These are phyloP conservation scores for Anarrhichthys ocellatus DNA, from an alignment of 2,113 vertebrate genomes.

Conservation along the genomic window DNA sequence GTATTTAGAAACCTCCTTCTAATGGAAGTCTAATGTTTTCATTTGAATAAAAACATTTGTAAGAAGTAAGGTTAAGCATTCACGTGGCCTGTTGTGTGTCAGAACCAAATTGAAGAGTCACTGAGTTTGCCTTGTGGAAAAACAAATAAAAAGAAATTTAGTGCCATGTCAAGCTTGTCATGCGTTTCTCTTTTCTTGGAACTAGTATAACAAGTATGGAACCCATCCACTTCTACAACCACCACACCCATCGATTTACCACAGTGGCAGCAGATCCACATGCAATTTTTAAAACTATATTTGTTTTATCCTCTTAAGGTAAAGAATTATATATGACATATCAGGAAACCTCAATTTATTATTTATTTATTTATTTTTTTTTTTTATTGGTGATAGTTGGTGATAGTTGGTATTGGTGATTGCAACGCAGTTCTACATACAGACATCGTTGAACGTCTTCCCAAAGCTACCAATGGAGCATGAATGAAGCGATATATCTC, in stretches of 20 bases:
- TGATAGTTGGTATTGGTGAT: no score
- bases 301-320: neutral
- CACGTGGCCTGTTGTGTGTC: neutral
- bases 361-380: neutral
- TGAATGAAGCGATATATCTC: neutral
- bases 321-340: neutral
- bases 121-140: conserved; percentile 9
- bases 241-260: neutral
- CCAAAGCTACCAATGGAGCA: neutral
- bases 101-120: neutral
- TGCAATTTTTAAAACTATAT: neutral
- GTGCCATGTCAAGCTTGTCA: neutral
- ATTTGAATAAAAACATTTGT: neutral
- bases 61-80: conserved; percentile 3
- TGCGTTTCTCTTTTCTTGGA: neutral
- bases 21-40: neutral
- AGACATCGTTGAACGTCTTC: neutral
- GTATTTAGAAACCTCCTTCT: conserved; percentile 9
- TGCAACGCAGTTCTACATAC: neutral
- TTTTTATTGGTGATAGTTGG: neutral
- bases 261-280: neutral
- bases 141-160: neutral
- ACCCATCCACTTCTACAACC: neutral
- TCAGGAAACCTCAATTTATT: neutral
- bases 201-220: neutral